These are phyloP conservation scores for Auanema sp. DNA, from an alignment of 2,888 invertebrate species.

Conservation along the genomic window DNA sequence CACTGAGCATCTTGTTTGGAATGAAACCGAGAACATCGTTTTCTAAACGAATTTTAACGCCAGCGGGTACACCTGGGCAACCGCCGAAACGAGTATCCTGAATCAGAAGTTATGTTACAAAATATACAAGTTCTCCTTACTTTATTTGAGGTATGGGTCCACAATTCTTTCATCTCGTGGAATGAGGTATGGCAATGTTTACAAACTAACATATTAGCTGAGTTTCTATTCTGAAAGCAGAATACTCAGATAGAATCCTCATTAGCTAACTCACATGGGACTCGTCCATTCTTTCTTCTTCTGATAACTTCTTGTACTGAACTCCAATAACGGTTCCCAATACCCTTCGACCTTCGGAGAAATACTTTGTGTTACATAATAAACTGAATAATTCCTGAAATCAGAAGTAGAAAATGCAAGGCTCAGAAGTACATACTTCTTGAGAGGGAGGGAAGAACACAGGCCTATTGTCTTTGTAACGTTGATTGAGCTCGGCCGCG, in stretches of 20 bases:
- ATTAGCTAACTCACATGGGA: too few species aligned
- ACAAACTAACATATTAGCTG: constrained; percentile 8
- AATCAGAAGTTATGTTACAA: not conserved
- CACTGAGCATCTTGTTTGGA: constrained; percentile 88
- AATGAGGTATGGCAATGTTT: constrained; percentile 3
- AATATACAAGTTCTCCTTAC: too few species aligned
- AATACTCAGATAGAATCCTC: too few species aligned
- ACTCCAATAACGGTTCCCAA: constrained; percentile 31
- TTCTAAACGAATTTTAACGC: constrained; percentile 82
- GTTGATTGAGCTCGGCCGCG: constrained; percentile 86
- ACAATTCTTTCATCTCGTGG: not conserved
- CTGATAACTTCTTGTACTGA: constrained; percentile 24
- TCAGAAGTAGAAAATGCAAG: not conserved
- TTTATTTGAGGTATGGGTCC: constrained; percentile 7
- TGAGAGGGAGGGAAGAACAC: constrained; percentile 32
- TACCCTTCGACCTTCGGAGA: constrained; percentile 22
- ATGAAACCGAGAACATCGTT: constrained; percentile 88
- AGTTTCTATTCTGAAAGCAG: constrained; percentile 1
- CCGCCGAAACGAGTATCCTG: constrained; percentile 62
- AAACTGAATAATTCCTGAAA: constrained; percentile 23
- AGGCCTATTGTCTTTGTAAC: constrained; percentile 66
- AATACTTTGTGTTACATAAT: constrained; percentile 23
- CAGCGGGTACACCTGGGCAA: constrained; percentile 93
- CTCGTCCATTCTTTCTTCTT: not conserved
- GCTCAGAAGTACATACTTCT: constrained; percentile 3